Evolutionary conservation across 1,140 invertebrate species (phyloP).

Genomic region (Diuraphis noxia): DNA sequence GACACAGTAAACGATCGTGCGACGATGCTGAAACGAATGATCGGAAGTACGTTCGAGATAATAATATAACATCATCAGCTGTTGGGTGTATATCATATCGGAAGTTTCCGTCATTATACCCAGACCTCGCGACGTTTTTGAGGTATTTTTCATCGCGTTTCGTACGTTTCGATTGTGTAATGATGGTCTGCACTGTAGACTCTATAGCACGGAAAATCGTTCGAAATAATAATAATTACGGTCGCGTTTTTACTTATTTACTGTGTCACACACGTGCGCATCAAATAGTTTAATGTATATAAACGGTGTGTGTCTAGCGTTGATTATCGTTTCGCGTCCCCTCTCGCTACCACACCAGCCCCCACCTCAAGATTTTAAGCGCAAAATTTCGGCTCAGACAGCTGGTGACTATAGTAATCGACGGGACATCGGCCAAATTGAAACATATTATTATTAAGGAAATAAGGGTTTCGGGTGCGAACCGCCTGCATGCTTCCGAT

Average conservation of each 20-base stretch:
- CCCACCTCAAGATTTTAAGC: not conserved
- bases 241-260: not conserved
- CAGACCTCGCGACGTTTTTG: not conserved
- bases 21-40: not conserved
- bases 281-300: not conserved
- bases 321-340: not conserved
- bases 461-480: not conserved
- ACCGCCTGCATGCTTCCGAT: not conserved
- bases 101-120: not conserved
- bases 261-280: not conserved
- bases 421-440: not conserved
- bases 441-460: conserved; percentile 21
- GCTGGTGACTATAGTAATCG: not conserved
- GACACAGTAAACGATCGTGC: not conserved
- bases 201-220: not conserved
- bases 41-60: not conserved
- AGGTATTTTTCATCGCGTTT: not conserved
- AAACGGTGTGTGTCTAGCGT: not conserved
- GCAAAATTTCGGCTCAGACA: not conserved
- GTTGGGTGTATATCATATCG: not conserved
- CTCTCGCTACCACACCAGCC: not conserved
- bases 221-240: not conserved
- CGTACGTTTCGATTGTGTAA: not conserved
- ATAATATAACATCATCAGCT: not conserved
- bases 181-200: no score